These are phyloP conservation scores for Craniophora ligustri DNA, from an alignment of 2,888 invertebrate genomes.

Conservation along the genomic window DNA sequence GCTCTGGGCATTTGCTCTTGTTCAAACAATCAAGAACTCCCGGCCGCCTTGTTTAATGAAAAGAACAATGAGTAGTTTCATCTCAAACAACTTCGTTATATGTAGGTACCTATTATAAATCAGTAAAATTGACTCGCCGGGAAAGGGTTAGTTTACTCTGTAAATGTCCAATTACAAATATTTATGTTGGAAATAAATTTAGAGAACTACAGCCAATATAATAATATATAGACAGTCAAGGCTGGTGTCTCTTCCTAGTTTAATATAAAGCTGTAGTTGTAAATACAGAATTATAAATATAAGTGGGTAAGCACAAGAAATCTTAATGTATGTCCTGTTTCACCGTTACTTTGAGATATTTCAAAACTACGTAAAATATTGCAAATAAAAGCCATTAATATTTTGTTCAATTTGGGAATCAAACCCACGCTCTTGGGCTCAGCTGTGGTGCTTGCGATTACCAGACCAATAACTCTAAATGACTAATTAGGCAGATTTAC, in stretches of 20 bases:
- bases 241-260: neutral
- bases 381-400: no score
- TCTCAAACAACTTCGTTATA: conserved; percentile 50
- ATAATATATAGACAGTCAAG: neutral
- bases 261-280: neutral
- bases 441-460: no score
- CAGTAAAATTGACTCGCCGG: conserved; percentile 43
- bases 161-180: conserved; percentile 36
- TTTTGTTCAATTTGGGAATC: no score
- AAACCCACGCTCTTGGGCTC: no score
- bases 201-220: conserved; percentile 1
- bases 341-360: no score
- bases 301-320: no score
- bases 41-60: conserved; percentile 43
- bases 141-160: conserved; percentile 40
- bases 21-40: conserved; percentile 53
- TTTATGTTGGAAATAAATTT: conserved; percentile 23
- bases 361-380: no score
- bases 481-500: no score
- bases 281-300: no score
- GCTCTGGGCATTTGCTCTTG: conserved; percentile 28
- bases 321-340: no score
- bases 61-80: conserved; percentile 57
- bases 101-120: no score
- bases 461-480: no score